phyloP scores from a whole-genome alignment of 2,888 invertebrate genomes.

The Coronaproctus castanopsis region DNA sequence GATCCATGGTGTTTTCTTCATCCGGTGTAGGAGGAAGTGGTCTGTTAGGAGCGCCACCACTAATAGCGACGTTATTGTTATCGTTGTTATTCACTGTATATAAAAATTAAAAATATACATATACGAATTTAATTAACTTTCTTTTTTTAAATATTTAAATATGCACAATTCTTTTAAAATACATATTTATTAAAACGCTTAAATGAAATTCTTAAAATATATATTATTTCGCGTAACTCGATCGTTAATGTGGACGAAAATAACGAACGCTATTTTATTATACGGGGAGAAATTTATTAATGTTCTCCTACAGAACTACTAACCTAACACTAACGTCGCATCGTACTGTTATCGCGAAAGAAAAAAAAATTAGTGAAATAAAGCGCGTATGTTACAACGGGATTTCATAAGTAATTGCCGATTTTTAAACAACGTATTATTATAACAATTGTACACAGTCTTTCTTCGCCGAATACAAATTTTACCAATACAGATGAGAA shows the following conservation, averaged over 20 bases:
- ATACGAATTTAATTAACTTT: background rate
- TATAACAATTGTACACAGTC: too few species aligned
- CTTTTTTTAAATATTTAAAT: background rate
- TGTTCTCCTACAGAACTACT: too few species aligned
- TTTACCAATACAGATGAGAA: too few species aligned
- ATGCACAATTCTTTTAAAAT: background rate
- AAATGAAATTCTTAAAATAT: background rate
- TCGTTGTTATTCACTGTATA: background rate
- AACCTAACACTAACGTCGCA: too few species aligned
- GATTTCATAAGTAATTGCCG: too few species aligned
- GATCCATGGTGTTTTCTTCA: constrained; percentile 67
- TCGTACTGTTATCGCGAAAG: too few species aligned
- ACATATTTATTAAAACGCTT: background rate
- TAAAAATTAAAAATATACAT: too few species aligned
- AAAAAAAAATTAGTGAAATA: too few species aligned
- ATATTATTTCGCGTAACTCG: background rate
- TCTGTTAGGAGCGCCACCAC: constrained; percentile 57
- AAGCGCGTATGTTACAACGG: too few species aligned
- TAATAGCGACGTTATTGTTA: constrained; percentile 13
- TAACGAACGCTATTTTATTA: background rate
- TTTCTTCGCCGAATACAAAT: too few species aligned
- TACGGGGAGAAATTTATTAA: background rate
- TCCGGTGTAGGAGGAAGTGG: constrained; percentile 89
- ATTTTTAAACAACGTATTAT: too few species aligned
- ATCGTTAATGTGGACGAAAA: background rate